phyloP scores from a whole-genome alignment of 2,797 vertebrate genomes.

The Tadarida brasiliensis region DNA sequence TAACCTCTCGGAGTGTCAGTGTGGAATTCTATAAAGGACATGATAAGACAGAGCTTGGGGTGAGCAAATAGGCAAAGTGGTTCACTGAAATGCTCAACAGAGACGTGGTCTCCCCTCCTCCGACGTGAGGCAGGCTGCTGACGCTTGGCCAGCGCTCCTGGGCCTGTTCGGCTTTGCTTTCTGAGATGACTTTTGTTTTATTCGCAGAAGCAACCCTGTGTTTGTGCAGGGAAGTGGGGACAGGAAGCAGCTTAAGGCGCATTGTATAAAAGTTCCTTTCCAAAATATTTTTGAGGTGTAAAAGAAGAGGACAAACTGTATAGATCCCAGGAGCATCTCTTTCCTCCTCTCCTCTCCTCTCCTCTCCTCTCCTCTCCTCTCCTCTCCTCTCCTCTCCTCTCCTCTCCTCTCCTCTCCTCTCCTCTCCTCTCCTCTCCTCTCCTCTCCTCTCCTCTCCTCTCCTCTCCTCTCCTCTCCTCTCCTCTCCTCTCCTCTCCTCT shows the following conservation, averaged over 20 bases:
- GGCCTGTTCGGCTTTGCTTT: neutral
- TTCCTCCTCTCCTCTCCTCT: neutral
- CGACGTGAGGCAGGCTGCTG: neutral
- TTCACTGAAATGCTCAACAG: neutral
- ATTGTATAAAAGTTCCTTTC: slow-evolving; percentile 76
- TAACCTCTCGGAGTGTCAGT: neutral
- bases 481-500: no score
- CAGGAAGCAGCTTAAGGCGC: slow-evolving; percentile 64
- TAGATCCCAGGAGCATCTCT: neutral
- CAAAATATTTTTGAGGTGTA: slow-evolving; percentile 71
- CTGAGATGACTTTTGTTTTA: slow-evolving; percentile 52
- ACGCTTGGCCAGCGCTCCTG: neutral
- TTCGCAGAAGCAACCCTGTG: slow-evolving; percentile 36
- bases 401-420: neutral
- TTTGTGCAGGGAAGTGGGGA: slow-evolving; percentile 69
- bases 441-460: neutral
- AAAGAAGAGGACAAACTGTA: slow-evolving; percentile 38
- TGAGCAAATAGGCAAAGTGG: neutral
- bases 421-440: no score
- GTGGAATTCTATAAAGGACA: neutral
- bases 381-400: neutral
- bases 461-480: neutral
- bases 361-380: neutral
- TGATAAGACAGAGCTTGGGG: neutral
- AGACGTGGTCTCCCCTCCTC: neutral